Evolutionary conservation across 1,140 invertebrate genomes (phyloP).

Genomic region (Harpegnathos saltator): DNA sequence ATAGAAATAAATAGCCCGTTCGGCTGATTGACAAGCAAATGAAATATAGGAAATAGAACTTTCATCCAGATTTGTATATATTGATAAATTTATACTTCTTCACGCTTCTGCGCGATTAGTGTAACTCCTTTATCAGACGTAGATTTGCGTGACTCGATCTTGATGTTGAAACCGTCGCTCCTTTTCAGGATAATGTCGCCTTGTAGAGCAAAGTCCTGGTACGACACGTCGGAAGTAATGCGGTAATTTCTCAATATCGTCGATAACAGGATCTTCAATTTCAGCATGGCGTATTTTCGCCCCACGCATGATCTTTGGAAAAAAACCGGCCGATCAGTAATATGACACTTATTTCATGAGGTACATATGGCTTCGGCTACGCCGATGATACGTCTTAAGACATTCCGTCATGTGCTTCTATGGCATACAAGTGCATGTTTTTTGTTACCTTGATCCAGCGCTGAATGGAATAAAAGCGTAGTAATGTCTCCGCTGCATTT

Average conservation of each 20-base stretch:
- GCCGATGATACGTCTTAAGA: no score
- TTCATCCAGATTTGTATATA: no score
- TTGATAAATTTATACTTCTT: neutral
- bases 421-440: neutral
- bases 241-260: conserved; percentile 88
- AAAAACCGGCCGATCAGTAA: conserved; percentile 58
- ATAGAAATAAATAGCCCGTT: no score
- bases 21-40: no score
- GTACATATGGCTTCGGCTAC: no score
- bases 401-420: no score
- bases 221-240: conserved; percentile 82
- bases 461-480: conserved; percentile 96
- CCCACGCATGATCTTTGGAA: conserved; percentile 87
- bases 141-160: conserved; percentile 77
- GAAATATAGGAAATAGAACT: no score
- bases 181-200: conserved; percentile 86
- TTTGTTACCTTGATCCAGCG: conserved; percentile 91
- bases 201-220: conserved; percentile 83
- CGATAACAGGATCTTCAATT: conserved; percentile 88
- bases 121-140: neutral
- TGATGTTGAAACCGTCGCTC: conserved; percentile 84
- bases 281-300: conserved; percentile 90
- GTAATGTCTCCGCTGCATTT: conserved; percentile 91
- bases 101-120: neutral
- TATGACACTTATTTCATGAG: no score